Base-by-base conservation (phyloP, 2,113 vertebrate species). In the Plecotus auritus region DNA sequence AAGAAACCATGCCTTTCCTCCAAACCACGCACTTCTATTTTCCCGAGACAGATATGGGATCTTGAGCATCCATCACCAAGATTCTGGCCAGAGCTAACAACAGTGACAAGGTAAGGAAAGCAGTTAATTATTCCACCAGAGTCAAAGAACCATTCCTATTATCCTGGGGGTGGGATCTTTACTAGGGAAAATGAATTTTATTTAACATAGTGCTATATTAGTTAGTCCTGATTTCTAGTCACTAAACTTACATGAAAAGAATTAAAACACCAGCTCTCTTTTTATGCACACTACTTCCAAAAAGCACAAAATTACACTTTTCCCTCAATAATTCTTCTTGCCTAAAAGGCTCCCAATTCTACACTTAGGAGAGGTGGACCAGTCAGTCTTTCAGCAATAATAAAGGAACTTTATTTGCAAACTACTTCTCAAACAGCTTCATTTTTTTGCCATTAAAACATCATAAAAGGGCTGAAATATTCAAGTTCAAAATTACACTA, bases 311-410 rank as follows among this genome's bases (percentile, higher is more conserved):
- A 97, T 26, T 51, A 28, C 93, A 64, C 88, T 1, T 14, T 69
- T 42, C 22, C 32, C 37, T n/a, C 81, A 88, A 77, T 88, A 91
- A 37, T 91, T 92, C 37, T 54, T 94, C 85, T 83, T 72, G 26
- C 67, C 78, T 97, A 81, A 96, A 96, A 96, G 64, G 67, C 76
- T 94, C 54, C 1, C 37, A 92, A 97, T 88, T 94, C 37, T 54
- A 89, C 32, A 45, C 45, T 47, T 32, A 22, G 47, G 42, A 92
- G 81, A 91, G 35, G 80, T 93, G 49, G 93, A 94, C 93, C 97
- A 93, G 97, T 97, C 97, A 93, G 86, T 81, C 89, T 85, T 91
- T 96, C 78, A 97, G 96, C 85, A 97, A 97, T 97, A 91, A 88
- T 2, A 20, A 95, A 97, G 93, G 76, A 97, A 96, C 81, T 97